A percentile compares a stretch with the other conserved stretches of the same genome.
Evolutionary conservation across 1,140 invertebrate species (phyloP).

Genomic region (Solenopsis fugax): DNA sequence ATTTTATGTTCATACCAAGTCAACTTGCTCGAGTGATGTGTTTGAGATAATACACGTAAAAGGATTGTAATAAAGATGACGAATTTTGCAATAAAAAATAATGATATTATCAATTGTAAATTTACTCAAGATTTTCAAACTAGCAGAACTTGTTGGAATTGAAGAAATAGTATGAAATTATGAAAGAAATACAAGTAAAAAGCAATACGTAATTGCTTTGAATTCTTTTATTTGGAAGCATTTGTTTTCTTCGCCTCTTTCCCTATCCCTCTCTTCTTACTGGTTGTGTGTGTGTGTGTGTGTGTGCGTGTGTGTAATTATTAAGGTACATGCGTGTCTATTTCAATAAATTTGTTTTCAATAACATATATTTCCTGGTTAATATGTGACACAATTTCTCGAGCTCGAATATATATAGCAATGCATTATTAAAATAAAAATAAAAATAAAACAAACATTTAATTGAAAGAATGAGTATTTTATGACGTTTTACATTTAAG

Average conservation of each 20-base stretch:
- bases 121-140: constrained; percentile 3
- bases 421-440: constrained; percentile 2
- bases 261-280: neutral
- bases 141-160: constrained; percentile 8
- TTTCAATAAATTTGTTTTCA: neutral
- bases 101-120: neutral
- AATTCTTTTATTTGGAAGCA: neutral
- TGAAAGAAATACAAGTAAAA: neutral
- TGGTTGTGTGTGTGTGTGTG: no score
- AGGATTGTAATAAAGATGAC: neutral
- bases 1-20: constrained; percentile 56
- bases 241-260: neutral
- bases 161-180: neutral
- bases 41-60: neutral
- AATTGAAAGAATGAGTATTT: neutral
- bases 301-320: neutral
- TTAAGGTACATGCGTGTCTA: no score
- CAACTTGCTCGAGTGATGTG: constrained; percentile 10
- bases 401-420: neutral
- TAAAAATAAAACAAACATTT: neutral
- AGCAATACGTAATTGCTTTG: neutral
- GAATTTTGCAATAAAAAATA: constrained; percentile 3
- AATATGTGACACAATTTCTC: neutral
- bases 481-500: neutral
- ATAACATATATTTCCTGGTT: neutral